These are phyloP conservation scores for Orycteropus afer DNA, from an alignment of 2,113 vertebrate genomes.

Conservation along the genomic window DNA sequence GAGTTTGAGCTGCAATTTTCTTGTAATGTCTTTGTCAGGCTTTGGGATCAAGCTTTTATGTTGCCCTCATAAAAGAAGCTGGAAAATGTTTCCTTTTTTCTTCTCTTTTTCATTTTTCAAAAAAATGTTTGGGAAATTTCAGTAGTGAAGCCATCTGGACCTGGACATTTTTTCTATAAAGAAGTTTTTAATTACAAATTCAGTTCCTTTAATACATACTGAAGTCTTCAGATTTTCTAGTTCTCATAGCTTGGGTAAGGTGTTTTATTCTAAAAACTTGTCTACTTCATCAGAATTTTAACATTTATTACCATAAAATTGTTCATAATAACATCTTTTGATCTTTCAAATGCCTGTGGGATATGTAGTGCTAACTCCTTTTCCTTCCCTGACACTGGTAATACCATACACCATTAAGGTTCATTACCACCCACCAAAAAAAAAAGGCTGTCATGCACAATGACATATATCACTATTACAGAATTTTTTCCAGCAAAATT, in stretches of 20 bases:
- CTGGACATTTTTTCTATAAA: neutral
- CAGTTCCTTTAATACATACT: neutral
- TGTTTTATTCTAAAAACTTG: neutral
- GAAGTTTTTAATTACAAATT: neutral
- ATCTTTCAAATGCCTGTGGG: neutral
- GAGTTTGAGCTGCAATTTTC: neutral
- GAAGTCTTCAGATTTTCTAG: neutral
- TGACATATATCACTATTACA: neutral
- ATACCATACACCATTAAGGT: neutral
- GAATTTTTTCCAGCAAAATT: neutral
- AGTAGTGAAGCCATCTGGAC: too few species aligned
- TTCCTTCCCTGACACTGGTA: neutral
- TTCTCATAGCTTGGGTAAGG: neutral
- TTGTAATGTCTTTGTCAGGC: neutral
- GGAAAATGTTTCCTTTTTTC: neutral
- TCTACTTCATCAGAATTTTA: conserved; percentile 31
- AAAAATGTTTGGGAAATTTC: too few species aligned
- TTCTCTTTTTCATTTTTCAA: neutral
- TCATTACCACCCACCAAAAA: neutral
- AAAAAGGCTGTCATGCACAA: too few species aligned
- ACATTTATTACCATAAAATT: neutral
- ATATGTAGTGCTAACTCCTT: neutral
- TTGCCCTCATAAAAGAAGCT: neutral
- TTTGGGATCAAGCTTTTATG: neutral
- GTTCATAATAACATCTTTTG: neutral